Base-by-base conservation (phyloP, 2,888 invertebrate genomes). In the Amblyjoppa fuscipennis region DNA sequence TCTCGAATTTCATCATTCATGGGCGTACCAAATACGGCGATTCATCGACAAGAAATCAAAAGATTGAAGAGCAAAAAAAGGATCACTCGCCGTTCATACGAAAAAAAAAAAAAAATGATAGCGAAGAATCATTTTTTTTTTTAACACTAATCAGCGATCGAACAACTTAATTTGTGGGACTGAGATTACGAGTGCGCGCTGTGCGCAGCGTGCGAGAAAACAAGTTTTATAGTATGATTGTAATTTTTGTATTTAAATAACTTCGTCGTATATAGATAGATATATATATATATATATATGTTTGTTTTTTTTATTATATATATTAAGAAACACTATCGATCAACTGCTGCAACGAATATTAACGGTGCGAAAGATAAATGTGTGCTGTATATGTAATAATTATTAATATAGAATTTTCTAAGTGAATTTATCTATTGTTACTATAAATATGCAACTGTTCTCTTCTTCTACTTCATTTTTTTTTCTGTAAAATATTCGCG, bases 341-440 rank as follows among this genome's bases (percentile, higher is more conserved):
- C 61, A 76, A 73, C 51, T 76, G 82, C 56, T 80, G 70, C 68
- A 80, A 85, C 83, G 73, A 83, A 77, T 77, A 85, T 84, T 70
- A 61, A 28, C 88, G 88, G 91, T 91, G 93, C 92, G 93, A 91
- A 91, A 89, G 91, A 90, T 89, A 91, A 75, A 89, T 87, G 90
- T 91, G 92, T 93, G 92, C 91, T 91, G 89, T 87, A 86, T 89
- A 88, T 61, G 61, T 61, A 61, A 61, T 61, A 61, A 61, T 61
- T 41, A 31, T 31, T 89, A 88, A 89, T 89, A 88, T 79, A 79
- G 28, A 61, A 13, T 61, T 75, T 82, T 64, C 66, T 90, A 91
- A 90, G 91, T 87, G 90, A 88, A 92, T 92, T 91, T 91, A 91
- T 92, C 91, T 89, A 90, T 92, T 93, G 93, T 93, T 94, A 92